These are phyloP conservation scores for Coregonus suidteri DNA, from an alignment of 2,797 vertebrate species.

Conservation along the genomic window DNA sequence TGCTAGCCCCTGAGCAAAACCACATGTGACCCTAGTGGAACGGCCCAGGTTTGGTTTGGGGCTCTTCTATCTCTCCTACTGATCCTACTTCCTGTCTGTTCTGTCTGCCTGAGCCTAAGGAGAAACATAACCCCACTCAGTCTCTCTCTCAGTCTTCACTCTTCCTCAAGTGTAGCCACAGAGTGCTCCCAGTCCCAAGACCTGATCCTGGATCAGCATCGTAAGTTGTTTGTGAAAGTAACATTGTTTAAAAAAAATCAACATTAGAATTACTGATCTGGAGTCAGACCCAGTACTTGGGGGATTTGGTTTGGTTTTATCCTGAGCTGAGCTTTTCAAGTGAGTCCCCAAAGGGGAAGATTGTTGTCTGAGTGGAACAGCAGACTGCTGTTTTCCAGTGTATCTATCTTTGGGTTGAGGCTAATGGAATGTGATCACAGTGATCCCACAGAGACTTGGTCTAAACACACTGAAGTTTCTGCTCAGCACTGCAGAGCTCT, in stretches of 20 bases:
- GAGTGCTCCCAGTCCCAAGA: slow-evolving; percentile 49
- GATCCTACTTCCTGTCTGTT: slow-evolving; percentile 72
- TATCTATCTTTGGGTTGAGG: slow-evolving; percentile 41
- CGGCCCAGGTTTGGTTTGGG: slow-evolving; percentile 59
- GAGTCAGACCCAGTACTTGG: slow-evolving; percentile 30
- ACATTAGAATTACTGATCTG: slow-evolving; percentile 37
- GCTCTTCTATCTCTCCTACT: slow-evolving; percentile 58
- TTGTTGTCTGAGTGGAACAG: slow-evolving; percentile 21
- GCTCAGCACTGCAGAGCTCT: slow-evolving; percentile 43
- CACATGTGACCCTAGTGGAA: slow-evolving; percentile 63
- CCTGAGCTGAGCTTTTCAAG: slow-evolving; percentile 24
- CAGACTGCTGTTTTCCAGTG: slow-evolving; percentile 33
- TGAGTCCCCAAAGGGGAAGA: slow-evolving; percentile 21
- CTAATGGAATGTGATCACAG: slow-evolving; percentile 27
- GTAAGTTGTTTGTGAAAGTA: slow-evolving; percentile 39
- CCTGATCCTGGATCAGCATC: slow-evolving; percentile 60
- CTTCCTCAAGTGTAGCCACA: slow-evolving; percentile 48
- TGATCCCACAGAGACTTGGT: slow-evolving; percentile 35
- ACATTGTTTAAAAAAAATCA: slow-evolving; percentile 44
- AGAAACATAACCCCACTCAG: slow-evolving; percentile 56
- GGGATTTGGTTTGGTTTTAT: slow-evolving; percentile 30
- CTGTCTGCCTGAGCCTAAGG: slow-evolving; percentile 60
- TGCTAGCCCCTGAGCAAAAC: slow-evolving; percentile 85
- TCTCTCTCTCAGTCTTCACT: slow-evolving; percentile 43
- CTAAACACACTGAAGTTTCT: slow-evolving; percentile 32